Evolutionary conservation across 2,113 vertebrate genomes (phyloP).

Genomic region (Platanista minor): DNA sequence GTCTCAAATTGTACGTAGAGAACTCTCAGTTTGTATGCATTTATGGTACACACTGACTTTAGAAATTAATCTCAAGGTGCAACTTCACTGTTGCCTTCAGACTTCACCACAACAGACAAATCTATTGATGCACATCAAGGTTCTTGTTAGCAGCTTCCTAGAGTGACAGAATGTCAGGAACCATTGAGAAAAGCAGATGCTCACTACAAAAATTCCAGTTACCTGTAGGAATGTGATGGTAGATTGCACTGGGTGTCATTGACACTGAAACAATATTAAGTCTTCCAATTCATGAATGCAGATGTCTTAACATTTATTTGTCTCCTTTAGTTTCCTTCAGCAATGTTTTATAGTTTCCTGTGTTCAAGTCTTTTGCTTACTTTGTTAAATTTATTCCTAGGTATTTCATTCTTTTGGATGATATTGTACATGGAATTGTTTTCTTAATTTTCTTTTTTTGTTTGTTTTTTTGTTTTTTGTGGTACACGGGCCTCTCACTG

Average conservation of each 20-base stretch:
- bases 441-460: not conserved
- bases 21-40: not conserved
- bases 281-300: not conserved
- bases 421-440: not conserved
- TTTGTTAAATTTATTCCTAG: not conserved
- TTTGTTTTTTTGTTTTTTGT: too few relatives aligned
- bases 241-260: not conserved
- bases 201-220: not conserved
- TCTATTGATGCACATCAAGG: not conserved
- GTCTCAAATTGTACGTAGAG: not conserved
- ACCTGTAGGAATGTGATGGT: not conserved
- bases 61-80: not conserved
- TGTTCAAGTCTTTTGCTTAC: not conserved
- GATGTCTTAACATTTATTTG: not conserved
- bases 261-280: not conserved
- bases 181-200: not conserved
- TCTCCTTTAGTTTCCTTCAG: not conserved
- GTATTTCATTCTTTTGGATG: not conserved
- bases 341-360: not conserved
- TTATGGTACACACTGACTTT: not conserved
- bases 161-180: not conserved
- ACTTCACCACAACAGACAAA: not conserved
- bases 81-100: not conserved
- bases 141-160: not conserved
- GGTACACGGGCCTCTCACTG: too few relatives aligned